A percentile compares a stretch with the other conserved stretches of the same genome.
Evolutionary conservation across 2,797 vertebrate species (phyloP).

Genomic region (Phoeniculus purpureus): DNA sequence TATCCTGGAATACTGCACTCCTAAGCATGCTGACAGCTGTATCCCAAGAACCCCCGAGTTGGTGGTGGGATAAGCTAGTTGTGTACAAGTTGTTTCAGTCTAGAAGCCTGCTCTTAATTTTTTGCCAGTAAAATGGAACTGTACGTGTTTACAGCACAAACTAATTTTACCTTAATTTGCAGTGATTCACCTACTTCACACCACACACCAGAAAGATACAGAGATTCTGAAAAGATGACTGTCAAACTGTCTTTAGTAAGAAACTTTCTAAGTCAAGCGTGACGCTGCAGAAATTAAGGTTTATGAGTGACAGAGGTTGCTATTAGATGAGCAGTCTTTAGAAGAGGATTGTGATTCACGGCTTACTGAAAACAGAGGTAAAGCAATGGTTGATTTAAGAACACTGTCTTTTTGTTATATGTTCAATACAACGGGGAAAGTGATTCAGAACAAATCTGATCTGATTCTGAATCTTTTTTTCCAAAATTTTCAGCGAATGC

Average conservation of each 20-base stretch:
- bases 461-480: background rate
- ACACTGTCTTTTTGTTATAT: background rate
- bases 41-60: background rate
- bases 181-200: constrained; percentile 14
- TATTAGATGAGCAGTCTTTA: constrained; percentile 31
- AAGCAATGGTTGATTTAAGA: background rate
- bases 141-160: background rate
- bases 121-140: background rate
- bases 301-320: constrained; percentile 42
- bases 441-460: background rate
- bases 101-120: background rate
- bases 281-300: constrained; percentile 12
- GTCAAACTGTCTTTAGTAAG: constrained; percentile 28
- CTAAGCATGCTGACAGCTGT: background rate
- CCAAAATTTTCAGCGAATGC: background rate
- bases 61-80: background rate
- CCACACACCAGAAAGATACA: background rate
- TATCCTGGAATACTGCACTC: background rate
- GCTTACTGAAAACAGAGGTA: constrained; percentile 23
- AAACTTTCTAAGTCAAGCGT: constrained; percentile 36
- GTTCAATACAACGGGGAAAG: background rate
- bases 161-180: constrained; percentile 29
- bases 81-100: background rate
- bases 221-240: background rate
- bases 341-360: constrained; percentile 26